A percentile compares a stretch with the other conserved stretches of the same genome.
Evolutionary conservation across 64 coral and sea anemone genomes (phyloP).

Genomic region (Montipora cactus): DNA sequence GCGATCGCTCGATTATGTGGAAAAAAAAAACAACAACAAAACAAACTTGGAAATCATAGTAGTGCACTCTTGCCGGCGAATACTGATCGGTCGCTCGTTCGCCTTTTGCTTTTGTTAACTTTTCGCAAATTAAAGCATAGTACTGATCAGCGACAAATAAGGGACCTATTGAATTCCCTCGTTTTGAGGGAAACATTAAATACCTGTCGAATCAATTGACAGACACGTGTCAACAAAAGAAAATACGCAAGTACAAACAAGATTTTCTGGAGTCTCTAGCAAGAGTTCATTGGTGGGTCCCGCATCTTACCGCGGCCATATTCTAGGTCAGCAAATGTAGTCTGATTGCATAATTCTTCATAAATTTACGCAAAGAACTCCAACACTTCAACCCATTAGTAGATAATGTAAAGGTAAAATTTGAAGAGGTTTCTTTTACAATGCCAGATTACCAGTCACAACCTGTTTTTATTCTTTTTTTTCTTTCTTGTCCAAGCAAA

Average conservation of each 20-base stretch:
- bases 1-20: not conserved
- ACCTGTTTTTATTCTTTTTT: not conserved
- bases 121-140: not conserved
- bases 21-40: not conserved
- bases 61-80: not conserved
- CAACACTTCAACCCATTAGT: too few relatives aligned
- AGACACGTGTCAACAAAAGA: constrained; percentile 1
- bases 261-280: too few relatives aligned
- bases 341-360: too few relatives aligned
- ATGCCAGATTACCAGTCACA: not conserved
- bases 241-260: not conserved
- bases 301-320: too few relatives aligned
- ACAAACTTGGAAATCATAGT: not conserved
- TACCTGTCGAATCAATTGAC: not conserved
- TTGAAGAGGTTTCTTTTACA: not conserved
- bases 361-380: too few relatives aligned
- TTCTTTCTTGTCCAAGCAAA: not conserved
- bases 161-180: not conserved
- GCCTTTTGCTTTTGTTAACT: not conserved
- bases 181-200: not conserved
- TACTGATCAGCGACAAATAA: not conserved
- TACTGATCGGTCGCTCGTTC: not conserved
- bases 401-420: not conserved
- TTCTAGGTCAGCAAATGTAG: too few relatives aligned
- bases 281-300: too few relatives aligned